Base-by-base conservation (phyloP, 2,113 vertebrate species). In the Microcebus griseorufus region DNA sequence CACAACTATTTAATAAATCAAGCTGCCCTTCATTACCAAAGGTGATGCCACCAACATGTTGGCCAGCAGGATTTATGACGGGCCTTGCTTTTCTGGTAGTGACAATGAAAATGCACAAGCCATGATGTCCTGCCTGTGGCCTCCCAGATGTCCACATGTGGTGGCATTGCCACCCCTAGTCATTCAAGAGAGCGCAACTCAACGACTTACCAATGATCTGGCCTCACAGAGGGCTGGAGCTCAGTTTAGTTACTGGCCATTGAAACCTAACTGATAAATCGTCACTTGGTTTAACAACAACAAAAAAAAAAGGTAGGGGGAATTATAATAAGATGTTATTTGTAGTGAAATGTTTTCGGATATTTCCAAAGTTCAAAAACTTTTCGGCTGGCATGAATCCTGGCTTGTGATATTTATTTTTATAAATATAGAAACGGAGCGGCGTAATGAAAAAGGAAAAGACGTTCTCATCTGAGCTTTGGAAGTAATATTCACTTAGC, bases 401-500 rank as follows among this genome's bases (percentile, higher is more conserved):
- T 32, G 60, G 55, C 48, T 90, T 85, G 58, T 87, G 95, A 69
- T 86, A 97, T 93, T 97, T 95, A 96, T 89, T 97, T 96, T 95
- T 93, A 83, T 2, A 93, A 97, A 96, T 82, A 81, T 9, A 96
- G 93, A 95, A 80, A 69, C 84, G 95, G 76, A 93, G 39, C 29
- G 25, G 48, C 20, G 58, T 70, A 90, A 92, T 67, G 32, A 94
- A 96, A 96, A 89, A 80, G 86, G 91, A 97, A 97, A 96, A 84
- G 73, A 82, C 91, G 88, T 95, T 91, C 86, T 96, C 95, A 94
- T 94, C 58, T 76, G 62, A 96, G 89, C 45, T 94, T 96, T 94
- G 89, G 93, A 91, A 97, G 91, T 45, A 96, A 97, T 96, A 93
- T 91, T 93, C 75, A 72, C 88, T 92, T 94, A 51, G 69, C 91